A percentile compares a stretch with the other conserved stretches of the same genome.
Evolutionary conservation across 2,888 invertebrate species (phyloP).

Genomic region (Nebria brevicollis): DNA sequence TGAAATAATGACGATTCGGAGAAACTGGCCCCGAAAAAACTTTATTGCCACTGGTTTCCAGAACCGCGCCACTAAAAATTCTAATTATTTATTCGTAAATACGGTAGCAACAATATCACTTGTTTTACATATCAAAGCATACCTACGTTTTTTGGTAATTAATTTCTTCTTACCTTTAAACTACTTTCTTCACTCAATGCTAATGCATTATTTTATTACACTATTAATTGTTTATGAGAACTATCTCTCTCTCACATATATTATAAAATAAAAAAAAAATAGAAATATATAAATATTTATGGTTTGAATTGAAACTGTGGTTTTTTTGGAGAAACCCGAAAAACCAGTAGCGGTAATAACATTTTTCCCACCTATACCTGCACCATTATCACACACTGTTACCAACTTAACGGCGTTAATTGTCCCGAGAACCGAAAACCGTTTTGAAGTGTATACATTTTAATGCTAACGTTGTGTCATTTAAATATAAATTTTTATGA

Average conservation of each 20-base stretch:
- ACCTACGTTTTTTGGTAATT: background rate
- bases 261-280: too few species aligned
- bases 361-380: slow-evolving; percentile 36
- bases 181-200: background rate
- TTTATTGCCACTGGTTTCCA: slow-evolving; percentile 23
- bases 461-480: background rate
- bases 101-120: slow-evolving; percentile 14
- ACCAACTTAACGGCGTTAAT: slow-evolving; percentile 15
- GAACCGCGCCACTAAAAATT: background rate
- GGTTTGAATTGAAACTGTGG: too few species aligned
- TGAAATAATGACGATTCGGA: slow-evolving; percentile 29
- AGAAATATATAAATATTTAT: too few species aligned
- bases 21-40: slow-evolving; percentile 20
- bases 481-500: slow-evolving; percentile 1
- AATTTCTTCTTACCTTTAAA: background rate
- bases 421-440: slow-evolving; percentile 18
- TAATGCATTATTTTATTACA: background rate
- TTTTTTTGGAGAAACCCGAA: slow-evolving; percentile 20
- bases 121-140: background rate
- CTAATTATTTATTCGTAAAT: slow-evolving; percentile 6
- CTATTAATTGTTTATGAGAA: background rate
- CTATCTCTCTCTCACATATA: too few species aligned
- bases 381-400: slow-evolving; percentile 16
- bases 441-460: background rate
- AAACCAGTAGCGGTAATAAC: slow-evolving; percentile 37